phyloP scores from a whole-genome alignment of 2,888 invertebrate species.

The Xylocampa areola region DNA sequence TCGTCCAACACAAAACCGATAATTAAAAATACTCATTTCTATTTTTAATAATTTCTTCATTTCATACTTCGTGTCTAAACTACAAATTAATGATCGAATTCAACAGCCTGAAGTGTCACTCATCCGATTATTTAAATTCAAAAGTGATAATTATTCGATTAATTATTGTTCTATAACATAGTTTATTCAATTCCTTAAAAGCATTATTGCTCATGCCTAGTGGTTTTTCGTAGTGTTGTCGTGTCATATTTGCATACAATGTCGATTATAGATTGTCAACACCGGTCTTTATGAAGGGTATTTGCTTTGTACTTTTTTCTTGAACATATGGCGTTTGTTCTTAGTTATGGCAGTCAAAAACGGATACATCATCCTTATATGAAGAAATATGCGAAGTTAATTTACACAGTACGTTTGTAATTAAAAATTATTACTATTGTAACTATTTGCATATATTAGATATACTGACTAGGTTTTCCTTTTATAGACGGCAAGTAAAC shows the following conservation, averaged over 20 bases:
- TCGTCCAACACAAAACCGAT: constrained; percentile 26
- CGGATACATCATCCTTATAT: constrained; percentile 45
- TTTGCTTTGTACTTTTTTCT: constrained; percentile 50
- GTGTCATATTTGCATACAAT: constrained; percentile 60
- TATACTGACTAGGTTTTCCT: constrained; percentile 15
- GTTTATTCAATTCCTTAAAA: constrained; percentile 47
- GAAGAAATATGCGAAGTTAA: constrained; percentile 46
- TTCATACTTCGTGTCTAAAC: constrained; percentile 11
- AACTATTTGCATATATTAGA: constrained; percentile 43
- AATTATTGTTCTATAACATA: constrained; percentile 39
- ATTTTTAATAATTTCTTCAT: constrained; percentile 37
- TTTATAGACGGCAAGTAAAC: constrained; percentile 28
- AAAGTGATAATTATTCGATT: constrained; percentile 47
- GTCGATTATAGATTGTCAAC: constrained; percentile 62
- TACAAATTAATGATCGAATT: constrained; percentile 40
- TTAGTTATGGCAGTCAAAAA: constrained; percentile 47
- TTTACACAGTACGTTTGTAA: constrained; percentile 48
- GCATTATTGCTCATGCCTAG: constrained; percentile 36
- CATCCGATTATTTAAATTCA: constrained; percentile 52
- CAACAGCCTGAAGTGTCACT: constrained; percentile 34
- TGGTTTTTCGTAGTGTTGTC: constrained; percentile 48
- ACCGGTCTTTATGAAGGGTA: constrained; percentile 38
- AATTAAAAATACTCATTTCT: constrained; percentile 46
- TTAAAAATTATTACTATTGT: constrained; percentile 53
- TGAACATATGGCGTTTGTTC: constrained; percentile 29